phyloP scores from a whole-genome alignment of 2,888 invertebrate genomes.

The Crossocerus cetratus region DNA sequence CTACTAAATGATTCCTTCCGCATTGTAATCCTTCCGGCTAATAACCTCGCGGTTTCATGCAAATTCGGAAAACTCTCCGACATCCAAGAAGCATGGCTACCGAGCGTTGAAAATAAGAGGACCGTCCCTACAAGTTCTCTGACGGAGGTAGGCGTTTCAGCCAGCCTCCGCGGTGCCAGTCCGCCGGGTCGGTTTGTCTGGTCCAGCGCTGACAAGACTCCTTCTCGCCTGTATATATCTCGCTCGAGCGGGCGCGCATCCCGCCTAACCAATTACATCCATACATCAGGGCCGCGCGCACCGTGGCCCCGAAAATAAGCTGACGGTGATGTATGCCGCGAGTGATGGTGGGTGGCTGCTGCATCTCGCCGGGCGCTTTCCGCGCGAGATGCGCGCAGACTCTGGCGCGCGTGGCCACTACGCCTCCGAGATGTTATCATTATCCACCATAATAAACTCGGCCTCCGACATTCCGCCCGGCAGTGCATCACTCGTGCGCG shows the following conservation, averaged over 20 bases:
- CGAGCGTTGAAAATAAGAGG: too few species aligned
- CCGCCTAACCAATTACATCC: constrained; percentile 73
- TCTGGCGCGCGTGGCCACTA: constrained; percentile 51
- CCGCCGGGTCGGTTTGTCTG: constrained; percentile 32
- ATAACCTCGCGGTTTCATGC: too few species aligned
- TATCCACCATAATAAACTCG: constrained; percentile 73
- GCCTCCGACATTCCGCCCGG: constrained; percentile 64
- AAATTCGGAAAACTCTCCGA: too few species aligned
- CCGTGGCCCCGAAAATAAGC: constrained; percentile 68
- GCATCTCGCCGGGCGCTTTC: constrained; percentile 25
- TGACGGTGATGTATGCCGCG: constrained; percentile 71
- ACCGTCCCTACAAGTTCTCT: too few species aligned
- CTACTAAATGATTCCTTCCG: too few species aligned
- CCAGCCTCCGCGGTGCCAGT: constrained; percentile 9
- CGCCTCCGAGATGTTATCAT: constrained; percentile 73
- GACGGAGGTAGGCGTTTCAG: background rate
- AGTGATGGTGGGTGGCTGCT: constrained; percentile 55
- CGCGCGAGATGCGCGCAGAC: constrained; percentile 25
- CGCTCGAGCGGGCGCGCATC: constrained; percentile 39
- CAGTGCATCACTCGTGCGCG: constrained; percentile 64
- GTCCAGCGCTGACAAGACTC: constrained; percentile 7
- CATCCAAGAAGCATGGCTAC: too few species aligned
- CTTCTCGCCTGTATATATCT: constrained; percentile 33
- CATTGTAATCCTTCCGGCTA: too few species aligned
- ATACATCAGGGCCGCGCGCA: constrained; percentile 67